phyloP scores from a whole-genome alignment of 2,797 vertebrate species.

The Bovichtus variegatus region DNA sequence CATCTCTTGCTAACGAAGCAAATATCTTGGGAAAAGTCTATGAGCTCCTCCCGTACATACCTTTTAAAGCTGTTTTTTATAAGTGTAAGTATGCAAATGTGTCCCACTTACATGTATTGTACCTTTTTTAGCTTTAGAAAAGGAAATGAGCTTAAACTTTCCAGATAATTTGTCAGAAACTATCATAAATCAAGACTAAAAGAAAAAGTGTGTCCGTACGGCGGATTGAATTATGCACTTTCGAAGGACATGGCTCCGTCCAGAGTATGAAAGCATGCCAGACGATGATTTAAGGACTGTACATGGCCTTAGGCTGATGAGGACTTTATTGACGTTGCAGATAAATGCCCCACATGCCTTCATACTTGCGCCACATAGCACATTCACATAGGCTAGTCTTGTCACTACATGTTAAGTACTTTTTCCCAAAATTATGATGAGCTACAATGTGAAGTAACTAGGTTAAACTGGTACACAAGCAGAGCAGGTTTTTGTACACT shows the following conservation, averaged over 20 bases:
- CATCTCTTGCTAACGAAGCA: constrained; percentile 88
- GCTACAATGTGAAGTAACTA: background rate
- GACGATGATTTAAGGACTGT: constrained; percentile 1
- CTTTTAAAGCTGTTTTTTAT: constrained; percentile 95
- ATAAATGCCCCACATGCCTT: background rate
- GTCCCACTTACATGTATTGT: background rate
- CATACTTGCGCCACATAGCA: constrained; percentile 5
- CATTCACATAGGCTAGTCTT: background rate
- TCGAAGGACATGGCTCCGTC: background rate
- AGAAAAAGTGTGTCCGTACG: no score
- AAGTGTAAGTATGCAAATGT: constrained; percentile 88
- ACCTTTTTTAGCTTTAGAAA: background rate
- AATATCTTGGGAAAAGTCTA: constrained; percentile 91
- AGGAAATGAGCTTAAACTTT: background rate
- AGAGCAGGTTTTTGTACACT: background rate
- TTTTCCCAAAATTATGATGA: background rate
- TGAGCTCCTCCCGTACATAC: constrained; percentile 89
- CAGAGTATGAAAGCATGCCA: background rate
- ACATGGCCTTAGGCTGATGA: constrained; percentile 3
- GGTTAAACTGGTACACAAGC: background rate
- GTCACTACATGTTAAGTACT: constrained; percentile 3
- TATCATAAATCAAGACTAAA: background rate
- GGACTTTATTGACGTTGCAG: background rate
- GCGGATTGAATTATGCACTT: background rate
- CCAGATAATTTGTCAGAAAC: background rate